Conservation (phyloP, 1,140 invertebrate species). For the Idris sp. region DNA sequence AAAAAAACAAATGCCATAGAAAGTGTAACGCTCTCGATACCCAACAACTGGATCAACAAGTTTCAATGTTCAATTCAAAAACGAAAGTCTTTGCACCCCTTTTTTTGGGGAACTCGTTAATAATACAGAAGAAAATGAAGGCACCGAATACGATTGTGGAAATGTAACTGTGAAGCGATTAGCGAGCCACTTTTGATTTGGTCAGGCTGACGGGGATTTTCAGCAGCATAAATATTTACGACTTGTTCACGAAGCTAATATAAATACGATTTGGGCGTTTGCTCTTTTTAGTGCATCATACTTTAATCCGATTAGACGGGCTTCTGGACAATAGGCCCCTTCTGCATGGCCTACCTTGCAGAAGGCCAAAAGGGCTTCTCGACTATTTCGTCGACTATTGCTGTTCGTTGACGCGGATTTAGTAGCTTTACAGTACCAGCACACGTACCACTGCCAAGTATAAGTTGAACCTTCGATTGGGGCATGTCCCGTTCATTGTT, state of each 20-base stretch:
- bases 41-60: too few species aligned
- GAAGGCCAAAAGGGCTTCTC: constrained; percentile 58
- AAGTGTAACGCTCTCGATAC: too few species aligned
- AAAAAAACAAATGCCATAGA: too few species aligned
- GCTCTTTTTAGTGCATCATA: constrained; percentile 75
- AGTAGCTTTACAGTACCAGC: constrained; percentile 56
- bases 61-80: too few species aligned
- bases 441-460: constrained; percentile 40
- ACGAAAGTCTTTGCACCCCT: background rate
- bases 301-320: constrained; percentile 55
- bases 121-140: constrained; percentile 38
- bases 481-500: constrained; percentile 49
- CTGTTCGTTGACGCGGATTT: constrained; percentile 62
- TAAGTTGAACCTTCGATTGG: constrained; percentile 55
- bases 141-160: constrained; percentile 71
- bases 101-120: constrained; percentile 8
- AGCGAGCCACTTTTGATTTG: constrained; percentile 68
- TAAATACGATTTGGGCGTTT: constrained; percentile 79
- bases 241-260: constrained; percentile 78
- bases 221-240: constrained; percentile 78
- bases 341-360: constrained; percentile 45
- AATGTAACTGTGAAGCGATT: constrained; percentile 73
- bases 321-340: constrained; percentile 38
- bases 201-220: constrained; percentile 54
- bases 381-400: constrained; percentile 30